Percentiles rank a stretch among this genome's conserved stretches.
Evolutionary conservation across 92 coral and sea anemone species (phyloP).

Genomic region (Paragorgia papillata): DNA sequence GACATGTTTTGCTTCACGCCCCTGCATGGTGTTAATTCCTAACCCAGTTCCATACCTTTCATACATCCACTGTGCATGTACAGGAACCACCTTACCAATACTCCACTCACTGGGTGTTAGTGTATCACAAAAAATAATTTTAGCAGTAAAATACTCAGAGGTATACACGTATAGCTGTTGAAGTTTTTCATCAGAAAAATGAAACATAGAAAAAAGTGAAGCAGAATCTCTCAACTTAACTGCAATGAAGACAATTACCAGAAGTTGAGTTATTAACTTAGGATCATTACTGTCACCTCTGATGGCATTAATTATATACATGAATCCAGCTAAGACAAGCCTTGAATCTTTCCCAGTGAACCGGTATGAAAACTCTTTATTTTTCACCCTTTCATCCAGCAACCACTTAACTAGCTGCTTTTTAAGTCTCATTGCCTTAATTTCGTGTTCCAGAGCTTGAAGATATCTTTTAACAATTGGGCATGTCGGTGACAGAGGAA

Average conservation of each 20-base stretch:
- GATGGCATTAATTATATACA: constrained; percentile 60
- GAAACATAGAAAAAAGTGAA: constrained; percentile 63
- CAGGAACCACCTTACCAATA: constrained; percentile 59
- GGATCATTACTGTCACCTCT: constrained; percentile 47
- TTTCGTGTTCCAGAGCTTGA: too few relatives aligned
- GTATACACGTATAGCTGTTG: constrained; percentile 18
- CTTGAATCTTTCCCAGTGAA: constrained; percentile 61
- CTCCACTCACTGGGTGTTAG: constrained; percentile 57
- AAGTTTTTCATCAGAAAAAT: constrained; percentile 41
- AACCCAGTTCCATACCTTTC: constrained; percentile 65
- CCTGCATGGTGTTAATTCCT: constrained; percentile 68
- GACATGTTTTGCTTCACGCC: constrained; percentile 69
- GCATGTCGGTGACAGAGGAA: too few relatives aligned
- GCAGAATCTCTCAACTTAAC: constrained; percentile 53
- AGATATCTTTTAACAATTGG: too few relatives aligned
- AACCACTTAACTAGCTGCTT: constrained; percentile 51
- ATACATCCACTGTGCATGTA: constrained; percentile 57
- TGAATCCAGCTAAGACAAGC: constrained; percentile 59
- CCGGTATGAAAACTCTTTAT: constrained; percentile 57
- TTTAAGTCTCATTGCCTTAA: too few relatives aligned
- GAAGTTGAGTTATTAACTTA: constrained; percentile 34
- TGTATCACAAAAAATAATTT: constrained; percentile 32
- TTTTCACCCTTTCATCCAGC: constrained; percentile 55
- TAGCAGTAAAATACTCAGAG: constrained; percentile 60
- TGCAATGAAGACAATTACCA: constrained; percentile 48